phyloP scores from a whole-genome alignment of 1,140 invertebrate species.

The Galleria mellonella region DNA sequence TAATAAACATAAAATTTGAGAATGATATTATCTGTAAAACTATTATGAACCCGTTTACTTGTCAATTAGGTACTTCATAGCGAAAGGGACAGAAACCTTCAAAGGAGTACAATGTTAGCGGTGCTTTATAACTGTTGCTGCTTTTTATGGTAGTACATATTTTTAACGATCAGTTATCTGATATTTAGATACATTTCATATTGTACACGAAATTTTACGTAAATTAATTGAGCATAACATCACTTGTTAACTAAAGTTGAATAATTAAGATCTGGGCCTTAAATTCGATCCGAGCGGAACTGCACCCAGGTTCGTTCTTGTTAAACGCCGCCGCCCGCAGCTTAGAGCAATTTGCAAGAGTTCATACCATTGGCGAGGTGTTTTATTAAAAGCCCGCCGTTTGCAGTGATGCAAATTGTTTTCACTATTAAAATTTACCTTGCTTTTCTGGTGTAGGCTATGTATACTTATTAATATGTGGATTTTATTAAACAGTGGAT shows the following conservation, averaged over 20 bases:
- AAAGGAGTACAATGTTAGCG: no score
- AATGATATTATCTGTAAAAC: no score
- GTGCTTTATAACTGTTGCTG: no score
- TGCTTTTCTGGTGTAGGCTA: no score
- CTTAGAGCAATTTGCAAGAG: constrained; percentile 66
- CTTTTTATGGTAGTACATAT: not conserved
- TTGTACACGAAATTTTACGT: not conserved
- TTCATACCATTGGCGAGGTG: constrained; percentile 35
- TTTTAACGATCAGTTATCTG: not conserved
- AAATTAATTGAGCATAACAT: not conserved
- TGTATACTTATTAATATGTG: no score
- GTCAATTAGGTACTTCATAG: no score
- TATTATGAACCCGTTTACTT: no score
- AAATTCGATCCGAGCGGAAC: constrained; percentile 33
- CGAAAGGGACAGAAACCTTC: no score
- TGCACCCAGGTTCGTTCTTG: constrained; percentile 44
- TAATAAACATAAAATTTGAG: no score
- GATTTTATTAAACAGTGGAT: no score
- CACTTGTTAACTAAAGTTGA: not conserved
- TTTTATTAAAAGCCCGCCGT: constrained; percentile 46
- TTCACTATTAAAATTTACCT: constrained; percentile 39
- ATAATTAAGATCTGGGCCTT: constrained; percentile 24
- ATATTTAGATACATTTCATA: not conserved
- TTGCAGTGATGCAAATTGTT: constrained; percentile 44
- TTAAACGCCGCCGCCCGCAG: constrained; percentile 46